These are phyloP conservation scores for Gopherus evgoodei DNA, from an alignment of 2,113 vertebrate species.

Conservation along the genomic window DNA sequence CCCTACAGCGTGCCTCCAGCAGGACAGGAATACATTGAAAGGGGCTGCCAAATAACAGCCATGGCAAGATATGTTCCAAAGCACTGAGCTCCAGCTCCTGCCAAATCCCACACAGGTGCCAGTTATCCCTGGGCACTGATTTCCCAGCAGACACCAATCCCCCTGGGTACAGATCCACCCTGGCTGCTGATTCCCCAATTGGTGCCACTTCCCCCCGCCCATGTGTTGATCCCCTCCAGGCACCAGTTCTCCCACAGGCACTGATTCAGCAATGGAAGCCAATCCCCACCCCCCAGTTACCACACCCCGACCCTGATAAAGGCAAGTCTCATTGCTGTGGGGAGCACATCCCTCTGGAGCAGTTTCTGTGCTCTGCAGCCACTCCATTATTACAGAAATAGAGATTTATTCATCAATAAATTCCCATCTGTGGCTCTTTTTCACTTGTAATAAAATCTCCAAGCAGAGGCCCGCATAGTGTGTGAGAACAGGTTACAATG, in stretches of 20 bases:
- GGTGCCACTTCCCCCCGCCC: not conserved
- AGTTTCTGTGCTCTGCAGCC: not conserved
- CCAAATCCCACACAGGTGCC: not conserved
- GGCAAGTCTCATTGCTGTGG: not conserved
- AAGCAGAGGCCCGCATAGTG: not conserved
- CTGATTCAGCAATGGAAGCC: not conserved
- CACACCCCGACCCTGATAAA: not conserved
- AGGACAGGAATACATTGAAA: not conserved
- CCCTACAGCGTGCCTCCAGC: fast-evolving
- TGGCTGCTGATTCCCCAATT: not conserved
- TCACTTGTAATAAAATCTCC: slow-evolving; percentile 11
- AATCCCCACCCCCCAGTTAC: not conserved
- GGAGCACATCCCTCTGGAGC: not conserved
- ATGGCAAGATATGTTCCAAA: not conserved
- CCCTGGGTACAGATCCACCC: not conserved
- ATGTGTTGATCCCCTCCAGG: not conserved
- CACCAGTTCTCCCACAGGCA: not conserved
- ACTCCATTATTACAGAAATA: not conserved
- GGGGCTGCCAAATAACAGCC: not conserved
- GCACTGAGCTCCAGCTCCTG: not conserved
- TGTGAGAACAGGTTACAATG: not conserved
- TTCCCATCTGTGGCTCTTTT: slow-evolving; percentile 1
- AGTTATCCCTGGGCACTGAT: not conserved
- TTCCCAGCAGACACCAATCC: not conserved
- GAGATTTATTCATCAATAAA: not conserved